Evolutionary conservation across 37 sponge, comb jelly and placozoan genomes (phyloP).

Genomic region (Halisarca cf. caerulea): DNA sequence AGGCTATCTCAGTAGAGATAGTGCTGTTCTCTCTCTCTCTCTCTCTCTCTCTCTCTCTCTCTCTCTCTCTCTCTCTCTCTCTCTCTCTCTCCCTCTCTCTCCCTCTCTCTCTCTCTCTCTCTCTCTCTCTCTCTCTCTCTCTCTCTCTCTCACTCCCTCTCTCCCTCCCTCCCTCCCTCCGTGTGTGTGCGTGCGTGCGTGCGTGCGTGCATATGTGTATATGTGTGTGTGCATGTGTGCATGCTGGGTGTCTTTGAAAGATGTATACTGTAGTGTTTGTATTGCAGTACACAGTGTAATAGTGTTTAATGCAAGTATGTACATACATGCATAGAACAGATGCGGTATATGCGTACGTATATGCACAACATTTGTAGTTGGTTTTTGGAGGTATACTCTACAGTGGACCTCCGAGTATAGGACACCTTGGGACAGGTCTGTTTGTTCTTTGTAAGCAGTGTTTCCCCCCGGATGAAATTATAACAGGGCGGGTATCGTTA

Average conservation of each 20-base stretch:
- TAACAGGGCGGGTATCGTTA: too few relatives aligned
- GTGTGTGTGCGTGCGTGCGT: background rate
- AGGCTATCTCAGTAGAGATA: background rate
- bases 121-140: background rate
- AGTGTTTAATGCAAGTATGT: too few relatives aligned
- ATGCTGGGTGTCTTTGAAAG: background rate
- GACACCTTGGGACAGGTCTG: too few relatives aligned
- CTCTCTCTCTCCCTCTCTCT: background rate
- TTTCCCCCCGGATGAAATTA: too few relatives aligned
- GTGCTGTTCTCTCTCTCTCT: background rate
- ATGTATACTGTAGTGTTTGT: too few relatives aligned
- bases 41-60: background rate
- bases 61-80: background rate
- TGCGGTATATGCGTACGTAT: too few relatives aligned
- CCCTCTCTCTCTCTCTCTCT: background rate
- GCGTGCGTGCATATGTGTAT: background rate
- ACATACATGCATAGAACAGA: too few relatives aligned
- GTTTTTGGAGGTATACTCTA: too few relatives aligned
- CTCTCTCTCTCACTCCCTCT: background rate
- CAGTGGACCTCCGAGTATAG: too few relatives aligned
- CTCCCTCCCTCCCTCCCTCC: background rate
- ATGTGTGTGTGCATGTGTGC: constrained; percentile 6
- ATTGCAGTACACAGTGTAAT: too few relatives aligned
- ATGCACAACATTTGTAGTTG: too few relatives aligned
- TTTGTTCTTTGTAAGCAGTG: too few relatives aligned